These are phyloP conservation scores for Odontocolon sp. DNA, from an alignment of 2,888 invertebrate species.

Conservation along the genomic window DNA sequence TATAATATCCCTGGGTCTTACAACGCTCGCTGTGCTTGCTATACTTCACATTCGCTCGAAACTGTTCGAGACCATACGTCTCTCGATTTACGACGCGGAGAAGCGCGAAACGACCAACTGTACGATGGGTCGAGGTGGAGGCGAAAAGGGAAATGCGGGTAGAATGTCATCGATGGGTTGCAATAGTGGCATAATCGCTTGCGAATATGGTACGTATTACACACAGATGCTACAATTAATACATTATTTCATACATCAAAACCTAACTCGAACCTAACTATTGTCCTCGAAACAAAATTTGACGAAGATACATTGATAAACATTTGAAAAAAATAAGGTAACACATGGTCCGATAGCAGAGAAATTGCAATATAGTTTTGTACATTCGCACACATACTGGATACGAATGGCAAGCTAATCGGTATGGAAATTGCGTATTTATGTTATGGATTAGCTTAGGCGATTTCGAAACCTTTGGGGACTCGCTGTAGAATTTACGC, in stretches of 20 bases:
- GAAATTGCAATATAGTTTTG: no score
- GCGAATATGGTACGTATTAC: slow-evolving; percentile 57
- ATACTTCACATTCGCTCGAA: slow-evolving; percentile 75
- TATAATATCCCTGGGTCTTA: slow-evolving; percentile 75
- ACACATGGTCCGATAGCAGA: no score
- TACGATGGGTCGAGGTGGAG: slow-evolving; percentile 57
- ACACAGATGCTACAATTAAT: no score
- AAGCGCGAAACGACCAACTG: slow-evolving; percentile 65
- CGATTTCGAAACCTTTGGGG: slow-evolving; percentile 18
- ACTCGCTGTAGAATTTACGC: slow-evolving; percentile 20
- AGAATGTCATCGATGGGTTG: slow-evolving; percentile 65
- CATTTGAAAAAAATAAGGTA: no score
- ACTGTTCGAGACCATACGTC: slow-evolving; percentile 74
- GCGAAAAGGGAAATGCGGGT: slow-evolving; percentile 59
- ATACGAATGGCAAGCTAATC: background rate
- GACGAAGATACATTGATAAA: no score
- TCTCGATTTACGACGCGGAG: slow-evolving; percentile 74
- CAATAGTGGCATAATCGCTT: slow-evolving; percentile 56
- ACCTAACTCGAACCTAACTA: no score
- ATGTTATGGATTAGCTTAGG: slow-evolving; percentile 26
- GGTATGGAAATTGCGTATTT: slow-evolving; percentile 30
- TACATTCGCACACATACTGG: background rate
- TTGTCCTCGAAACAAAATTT: no score
- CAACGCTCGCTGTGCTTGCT: slow-evolving; percentile 74
- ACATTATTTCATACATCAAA: background rate